Evolutionary conservation across 2,888 invertebrate genomes (phyloP).

Genomic region (Caenorhabditis macrosperma): DNA sequence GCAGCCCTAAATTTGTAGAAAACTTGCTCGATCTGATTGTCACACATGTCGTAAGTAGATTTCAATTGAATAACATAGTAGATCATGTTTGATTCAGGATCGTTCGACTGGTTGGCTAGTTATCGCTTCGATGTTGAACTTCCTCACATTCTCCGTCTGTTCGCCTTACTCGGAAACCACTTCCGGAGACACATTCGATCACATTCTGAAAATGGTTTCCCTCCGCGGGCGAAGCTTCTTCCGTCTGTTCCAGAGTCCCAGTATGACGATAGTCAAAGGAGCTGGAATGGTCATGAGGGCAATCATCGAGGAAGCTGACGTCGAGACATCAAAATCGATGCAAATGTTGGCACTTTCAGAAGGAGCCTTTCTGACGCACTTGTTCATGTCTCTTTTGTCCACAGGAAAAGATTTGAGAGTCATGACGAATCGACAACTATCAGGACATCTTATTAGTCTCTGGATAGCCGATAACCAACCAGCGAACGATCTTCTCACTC

Average conservation of each 20-base stretch:
- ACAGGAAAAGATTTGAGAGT: constrained; percentile 86
- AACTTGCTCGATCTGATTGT: constrained; percentile 95
- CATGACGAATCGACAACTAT: constrained; percentile 86
- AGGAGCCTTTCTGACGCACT: constrained; percentile 93
- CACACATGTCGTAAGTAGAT: constrained; percentile 88
- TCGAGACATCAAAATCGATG: constrained; percentile 93
- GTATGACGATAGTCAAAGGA: constrained; percentile 95
- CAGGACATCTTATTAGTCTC: constrained; percentile 92
- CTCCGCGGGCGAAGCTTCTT: constrained; percentile 92
- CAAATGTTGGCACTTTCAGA: constrained; percentile 94
- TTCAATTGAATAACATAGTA: not conserved
- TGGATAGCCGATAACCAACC: constrained; percentile 92
- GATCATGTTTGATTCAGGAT: constrained; percentile 77
- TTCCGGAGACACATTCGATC: constrained; percentile 87
- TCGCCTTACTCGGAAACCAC: constrained; percentile 99
- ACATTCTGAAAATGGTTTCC: constrained; percentile 93
- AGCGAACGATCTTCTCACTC: constrained; percentile 74
- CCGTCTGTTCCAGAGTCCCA: constrained; percentile 93
- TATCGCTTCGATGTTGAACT: constrained; percentile 97
- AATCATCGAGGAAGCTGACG: constrained; percentile 95
- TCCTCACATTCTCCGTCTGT: constrained; percentile 96
- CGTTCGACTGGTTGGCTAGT: constrained; percentile 95
- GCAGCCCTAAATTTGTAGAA: constrained; percentile 92
- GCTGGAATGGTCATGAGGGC: constrained; percentile 97
- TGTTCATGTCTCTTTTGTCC: constrained; percentile 92